Evolutionary conservation across 2,113 vertebrate species (phyloP), one percentile per base, ranked within the genome.

Genomic region (Tauraco erythrolophus): DNA sequence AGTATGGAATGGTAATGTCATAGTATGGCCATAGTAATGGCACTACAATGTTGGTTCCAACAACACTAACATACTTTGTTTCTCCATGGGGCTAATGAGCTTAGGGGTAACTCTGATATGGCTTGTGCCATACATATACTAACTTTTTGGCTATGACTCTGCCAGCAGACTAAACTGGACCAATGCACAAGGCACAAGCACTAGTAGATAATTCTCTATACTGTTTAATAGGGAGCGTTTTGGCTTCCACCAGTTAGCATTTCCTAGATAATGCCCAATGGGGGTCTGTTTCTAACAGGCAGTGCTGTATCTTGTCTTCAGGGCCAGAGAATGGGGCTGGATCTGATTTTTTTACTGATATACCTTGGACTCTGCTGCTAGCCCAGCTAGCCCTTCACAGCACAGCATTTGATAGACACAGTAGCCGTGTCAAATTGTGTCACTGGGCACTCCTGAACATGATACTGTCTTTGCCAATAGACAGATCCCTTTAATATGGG

Each of bases 31-130:
- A 43, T 43, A 43, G 41, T 48, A 79, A 51, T n/a, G 6, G 31
- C 35, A 69, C 30, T 74, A 24, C 1, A 1, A 11, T 56, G 45
- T 45, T 1, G 0, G 4, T 65, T 78, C 14, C 48, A 71, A 5
- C 31, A 79, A 53, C 1, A 1, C 5, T 82, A 46, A 30, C 0
- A 0, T 27, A 12, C 14, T 43, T 60, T 62, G 30, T 50, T 46
- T 54, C 50, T 80, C 56, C 31, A 4, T 33, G 51, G 25, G 17
- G 5, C 28, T 66, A 56, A 19, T 24, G 23, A 61, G 8, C 16
- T 70, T 41, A 45, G 22, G 28, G 22, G 5, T 56, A 60, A 57
- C 1, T 7, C 41, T 1, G 1, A 7, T 64, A 25, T 45, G 37
- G 13, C 19, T n/a, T 79, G 35, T 72, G 11, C 12, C 19, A 12